phyloP scores from a whole-genome alignment of 2,888 invertebrate species.

The Xanthorhoe designata region DNA sequence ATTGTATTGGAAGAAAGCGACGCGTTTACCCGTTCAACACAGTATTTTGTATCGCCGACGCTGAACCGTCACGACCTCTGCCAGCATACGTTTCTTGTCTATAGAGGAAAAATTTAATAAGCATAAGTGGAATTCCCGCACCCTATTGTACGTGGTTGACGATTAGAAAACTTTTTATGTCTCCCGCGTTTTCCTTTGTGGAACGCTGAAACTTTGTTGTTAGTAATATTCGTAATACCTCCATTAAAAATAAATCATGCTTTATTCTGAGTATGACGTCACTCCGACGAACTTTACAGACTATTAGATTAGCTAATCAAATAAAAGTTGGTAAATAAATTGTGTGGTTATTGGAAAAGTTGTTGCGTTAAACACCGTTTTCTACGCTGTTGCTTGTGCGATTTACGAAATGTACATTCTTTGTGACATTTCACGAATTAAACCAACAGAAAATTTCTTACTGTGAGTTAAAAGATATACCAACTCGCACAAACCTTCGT shows the following conservation, averaged over 20 bases:
- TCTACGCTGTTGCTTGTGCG: conserved; percentile 14
- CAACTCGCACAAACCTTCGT: not conserved
- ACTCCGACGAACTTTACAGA: conserved; percentile 30
- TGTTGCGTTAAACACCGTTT: conserved; percentile 20
- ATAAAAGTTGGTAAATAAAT: conserved; percentile 37
- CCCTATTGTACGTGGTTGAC: conserved; percentile 55
- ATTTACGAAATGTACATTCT: conserved; percentile 9
- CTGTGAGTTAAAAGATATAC: not conserved
- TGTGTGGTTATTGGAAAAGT: conserved; percentile 36
- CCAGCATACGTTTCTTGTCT: conserved; percentile 70
- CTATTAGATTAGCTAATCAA: conserved; percentile 36
- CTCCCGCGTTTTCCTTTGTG: conserved; percentile 41
- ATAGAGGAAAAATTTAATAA: conserved; percentile 67
- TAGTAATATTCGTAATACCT: conserved; percentile 46
- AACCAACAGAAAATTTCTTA: not conserved
- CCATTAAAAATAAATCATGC: conserved; percentile 50
- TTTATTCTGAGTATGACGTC: conserved; percentile 38
- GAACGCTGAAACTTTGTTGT: conserved; percentile 44
- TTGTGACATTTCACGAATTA: not conserved
- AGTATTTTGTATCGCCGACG: conserved; percentile 79
- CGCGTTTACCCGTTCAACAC: conserved; percentile 71
- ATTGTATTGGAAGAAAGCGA: conserved; percentile 82
- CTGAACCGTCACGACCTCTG: conserved; percentile 65
- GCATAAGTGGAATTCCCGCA: conserved; percentile 64
- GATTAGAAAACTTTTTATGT: conserved; percentile 61